Conservation (phyloP, 2,888 invertebrate genomes). For the Yponomeuta plumbellus region DNA sequence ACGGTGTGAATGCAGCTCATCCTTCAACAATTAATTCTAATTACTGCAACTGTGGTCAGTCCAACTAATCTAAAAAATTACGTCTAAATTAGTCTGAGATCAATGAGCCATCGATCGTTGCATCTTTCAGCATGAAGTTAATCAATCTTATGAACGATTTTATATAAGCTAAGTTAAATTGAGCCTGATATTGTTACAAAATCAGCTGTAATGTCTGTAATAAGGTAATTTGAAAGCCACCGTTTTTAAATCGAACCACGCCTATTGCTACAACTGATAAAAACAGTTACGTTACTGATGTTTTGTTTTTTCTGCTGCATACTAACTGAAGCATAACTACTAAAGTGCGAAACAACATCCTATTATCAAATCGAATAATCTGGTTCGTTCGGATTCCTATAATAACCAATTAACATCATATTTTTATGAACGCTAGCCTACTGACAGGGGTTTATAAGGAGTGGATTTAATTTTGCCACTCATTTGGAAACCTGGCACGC, state of each 20-base stretch:
- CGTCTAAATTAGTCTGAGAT: not conserved
- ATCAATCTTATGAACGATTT: not conserved
- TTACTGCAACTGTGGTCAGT: no score
- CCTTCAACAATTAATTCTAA: no score
- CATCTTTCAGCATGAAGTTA: not conserved
- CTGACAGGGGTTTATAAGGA: not conserved
- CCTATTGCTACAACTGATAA: constrained; percentile 1
- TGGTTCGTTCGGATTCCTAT: not conserved
- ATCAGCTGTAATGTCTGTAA: not conserved
- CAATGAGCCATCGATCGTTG: not conserved
- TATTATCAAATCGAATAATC: constrained; percentile 1
- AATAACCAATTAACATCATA: not conserved
- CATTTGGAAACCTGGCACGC: not conserved
- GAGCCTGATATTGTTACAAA: not conserved
- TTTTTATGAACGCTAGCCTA: no score
- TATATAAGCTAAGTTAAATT: not conserved
- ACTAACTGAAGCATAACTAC: not conserved
- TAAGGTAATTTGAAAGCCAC: not conserved
- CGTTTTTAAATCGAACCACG: not conserved
- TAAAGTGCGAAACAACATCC: not conserved
- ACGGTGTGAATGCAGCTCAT: no score
- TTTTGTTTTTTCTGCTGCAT: not conserved
- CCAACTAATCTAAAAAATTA: no score
- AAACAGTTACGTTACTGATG: not conserved
- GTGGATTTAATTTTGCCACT: not conserved